Conservation (phyloP, 1,140 invertebrate genomes). For the Radopholus similis region DNA sequence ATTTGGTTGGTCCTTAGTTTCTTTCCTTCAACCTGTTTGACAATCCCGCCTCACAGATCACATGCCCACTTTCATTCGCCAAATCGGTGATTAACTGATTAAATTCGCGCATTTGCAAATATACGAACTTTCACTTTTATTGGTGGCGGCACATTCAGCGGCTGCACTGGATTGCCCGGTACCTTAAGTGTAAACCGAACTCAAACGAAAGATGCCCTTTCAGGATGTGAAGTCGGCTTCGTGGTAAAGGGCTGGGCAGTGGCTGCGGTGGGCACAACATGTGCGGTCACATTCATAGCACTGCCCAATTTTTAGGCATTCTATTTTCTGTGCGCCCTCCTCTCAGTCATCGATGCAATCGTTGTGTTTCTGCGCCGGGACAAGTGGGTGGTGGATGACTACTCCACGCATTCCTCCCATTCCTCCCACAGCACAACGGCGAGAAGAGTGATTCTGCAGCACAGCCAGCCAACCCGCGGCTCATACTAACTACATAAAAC, state of each 20-base stretch:
- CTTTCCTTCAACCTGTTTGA: not conserved
- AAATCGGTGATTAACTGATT: slow-evolving; percentile 42
- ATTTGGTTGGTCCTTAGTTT: not conserved
- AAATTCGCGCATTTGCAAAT: not conserved
- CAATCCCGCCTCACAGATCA: slow-evolving; percentile 39
- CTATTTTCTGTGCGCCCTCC: slow-evolving; percentile 52
- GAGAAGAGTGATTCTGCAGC: slow-evolving; percentile 19
- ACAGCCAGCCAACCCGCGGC: not conserved
- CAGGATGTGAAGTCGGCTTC: slow-evolving; percentile 14
- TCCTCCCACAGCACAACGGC: slow-evolving; percentile 6
- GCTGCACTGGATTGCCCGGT: slow-evolving; percentile 56
- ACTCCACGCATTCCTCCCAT: not conserved
- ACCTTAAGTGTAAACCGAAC: slow-evolving; percentile 6
- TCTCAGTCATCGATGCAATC: slow-evolving; percentile 46
- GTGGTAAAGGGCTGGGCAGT: slow-evolving; percentile 57
- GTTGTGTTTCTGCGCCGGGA: slow-evolving; percentile 52
- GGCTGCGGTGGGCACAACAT: slow-evolving; percentile 43
- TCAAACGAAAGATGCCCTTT: not conserved
- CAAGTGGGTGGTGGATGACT: slow-evolving; percentile 33
- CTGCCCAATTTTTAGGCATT: slow-evolving; percentile 50
- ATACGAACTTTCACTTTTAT: slow-evolving; percentile 11
- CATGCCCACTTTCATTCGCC: slow-evolving; percentile 57
- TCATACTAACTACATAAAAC: not conserved
- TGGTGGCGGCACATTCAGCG: slow-evolving; percentile 52
- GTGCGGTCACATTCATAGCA: not conserved